Percentiles rank a stretch among this genome's conserved stretches.
Evolutionary conservation across 2,113 vertebrate genomes (phyloP).

Genomic region (Anseranas semipalmata): DNA sequence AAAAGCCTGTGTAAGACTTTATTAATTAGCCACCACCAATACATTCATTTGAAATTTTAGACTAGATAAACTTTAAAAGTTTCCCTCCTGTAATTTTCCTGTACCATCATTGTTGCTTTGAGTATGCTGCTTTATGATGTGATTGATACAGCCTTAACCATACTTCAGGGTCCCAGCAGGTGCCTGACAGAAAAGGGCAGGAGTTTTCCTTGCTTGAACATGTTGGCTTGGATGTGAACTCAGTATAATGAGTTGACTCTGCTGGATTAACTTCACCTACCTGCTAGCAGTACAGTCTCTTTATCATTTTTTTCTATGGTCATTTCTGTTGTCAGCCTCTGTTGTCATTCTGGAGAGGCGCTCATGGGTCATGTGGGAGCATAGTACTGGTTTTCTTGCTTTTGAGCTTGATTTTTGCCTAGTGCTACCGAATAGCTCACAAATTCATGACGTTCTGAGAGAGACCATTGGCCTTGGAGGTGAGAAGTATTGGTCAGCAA

Average conservation of each 20-base stretch:
- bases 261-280: background rate
- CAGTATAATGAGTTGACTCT: background rate
- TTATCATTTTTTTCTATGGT: rapidly evolving
- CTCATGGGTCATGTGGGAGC: rapidly evolving
- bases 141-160: rapidly evolving
- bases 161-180: background rate
- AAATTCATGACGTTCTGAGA: background rate
- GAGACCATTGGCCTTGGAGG: background rate
- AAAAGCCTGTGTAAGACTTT: background rate
- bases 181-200: background rate
- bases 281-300: background rate
- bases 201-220: background rate
- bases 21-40: background rate
- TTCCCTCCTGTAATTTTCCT: background rate
- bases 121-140: background rate
- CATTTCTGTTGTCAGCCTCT: background rate
- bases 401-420: background rate
- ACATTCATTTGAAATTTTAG: background rate
- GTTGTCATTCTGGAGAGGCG: background rate
- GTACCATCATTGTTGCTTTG: background rate
- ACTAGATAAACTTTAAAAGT: background rate
- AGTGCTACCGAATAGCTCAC: background rate
- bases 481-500: background rate
- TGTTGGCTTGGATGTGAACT: background rate
- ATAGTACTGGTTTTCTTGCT: background rate